Evolutionary conservation across 2,888 invertebrate species (phyloP).

Genomic region (Ceramica pisi): DNA sequence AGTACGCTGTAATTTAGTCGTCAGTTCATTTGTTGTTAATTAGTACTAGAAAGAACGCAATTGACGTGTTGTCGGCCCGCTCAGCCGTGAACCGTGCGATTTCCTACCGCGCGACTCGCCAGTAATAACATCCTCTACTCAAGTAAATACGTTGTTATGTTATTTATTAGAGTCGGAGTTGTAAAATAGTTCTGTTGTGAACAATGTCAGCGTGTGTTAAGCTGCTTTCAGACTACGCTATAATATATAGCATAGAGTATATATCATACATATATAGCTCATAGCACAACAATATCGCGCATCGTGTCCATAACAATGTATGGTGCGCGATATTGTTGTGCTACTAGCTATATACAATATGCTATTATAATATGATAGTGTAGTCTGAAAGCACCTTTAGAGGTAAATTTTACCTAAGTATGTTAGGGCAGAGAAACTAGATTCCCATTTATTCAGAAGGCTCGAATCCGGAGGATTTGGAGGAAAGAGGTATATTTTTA

Average conservation of each 20-base stretch:
- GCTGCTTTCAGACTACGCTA: no score
- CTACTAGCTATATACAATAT: no score
- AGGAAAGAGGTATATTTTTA: no score
- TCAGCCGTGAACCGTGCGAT: slow-evolving; percentile 29
- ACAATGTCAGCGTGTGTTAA: not conserved
- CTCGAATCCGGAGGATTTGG: no score
- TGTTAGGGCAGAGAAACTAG: not conserved
- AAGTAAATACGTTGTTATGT: slow-evolving; percentile 16
- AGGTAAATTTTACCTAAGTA: no score
- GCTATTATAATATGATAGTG: no score
- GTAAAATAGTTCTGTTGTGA: slow-evolving; percentile 6
- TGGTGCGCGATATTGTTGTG: no score
- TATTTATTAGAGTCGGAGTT: not conserved
- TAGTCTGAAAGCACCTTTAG: no score
- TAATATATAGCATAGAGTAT: no score
- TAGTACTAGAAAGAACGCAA: slow-evolving; percentile 12
- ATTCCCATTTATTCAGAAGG: not conserved
- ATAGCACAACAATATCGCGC: no score
- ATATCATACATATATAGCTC: no score
- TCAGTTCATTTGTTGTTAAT: slow-evolving; percentile 1
- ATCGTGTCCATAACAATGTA: no score
- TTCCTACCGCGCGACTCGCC: slow-evolving; percentile 15
- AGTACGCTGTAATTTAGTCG: not conserved
- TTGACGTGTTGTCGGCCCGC: slow-evolving; percentile 24
- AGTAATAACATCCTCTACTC: slow-evolving; percentile 31